Evolutionary conservation across 2,113 vertebrate species (phyloP), one percentile per base, ranked within the genome.

Genomic region (Agapornis roseicollis): DNA sequence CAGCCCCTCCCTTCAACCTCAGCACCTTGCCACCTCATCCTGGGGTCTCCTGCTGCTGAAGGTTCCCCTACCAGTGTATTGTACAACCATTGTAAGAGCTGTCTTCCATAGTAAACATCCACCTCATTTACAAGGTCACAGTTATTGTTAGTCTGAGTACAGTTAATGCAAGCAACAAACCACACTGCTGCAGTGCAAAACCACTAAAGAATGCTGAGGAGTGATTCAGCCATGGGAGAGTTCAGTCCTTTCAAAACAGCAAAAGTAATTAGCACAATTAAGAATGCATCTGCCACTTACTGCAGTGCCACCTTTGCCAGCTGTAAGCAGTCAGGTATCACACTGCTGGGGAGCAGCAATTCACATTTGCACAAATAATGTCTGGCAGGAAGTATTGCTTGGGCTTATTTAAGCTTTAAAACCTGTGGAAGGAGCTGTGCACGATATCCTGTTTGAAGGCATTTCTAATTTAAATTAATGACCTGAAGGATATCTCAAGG

Each of bases 401-500:
- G 91, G 83, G 85, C 47, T 97, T 76, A 85, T 72, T 89, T 94
- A 87, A 97, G 85, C 85, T 85, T 49, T 61, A 46, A 86, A 87
- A 12, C 11, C 96, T 17, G 24, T 44, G 74, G 78, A 91, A 85
- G 89, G 89, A 91, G 81, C 94, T 50, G 80, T 35, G 91, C 88
- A 29, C 1, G 56, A 91, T 68, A 93, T 25, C 84, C 94, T 76
- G 87, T 82, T 81, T 47, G 93, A 96, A 96, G 55, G 96, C 91
- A 82, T 95, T 96, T 71, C 94, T 96, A 94, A 95, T 96, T 96
- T 77, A 95, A 96, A 97, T 94, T 89, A 95, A 96, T 31, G 89
- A 94, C 91, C 93, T 31, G 81, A 64, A 96, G 94, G 93, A 81
- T 88, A 82, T 91, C 93, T 94, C 58, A 50, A 92, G 91, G 94